These are phyloP conservation scores for Marmota monax DNA, from an alignment of 2,113 vertebrate species.

Conservation along the genomic window DNA sequence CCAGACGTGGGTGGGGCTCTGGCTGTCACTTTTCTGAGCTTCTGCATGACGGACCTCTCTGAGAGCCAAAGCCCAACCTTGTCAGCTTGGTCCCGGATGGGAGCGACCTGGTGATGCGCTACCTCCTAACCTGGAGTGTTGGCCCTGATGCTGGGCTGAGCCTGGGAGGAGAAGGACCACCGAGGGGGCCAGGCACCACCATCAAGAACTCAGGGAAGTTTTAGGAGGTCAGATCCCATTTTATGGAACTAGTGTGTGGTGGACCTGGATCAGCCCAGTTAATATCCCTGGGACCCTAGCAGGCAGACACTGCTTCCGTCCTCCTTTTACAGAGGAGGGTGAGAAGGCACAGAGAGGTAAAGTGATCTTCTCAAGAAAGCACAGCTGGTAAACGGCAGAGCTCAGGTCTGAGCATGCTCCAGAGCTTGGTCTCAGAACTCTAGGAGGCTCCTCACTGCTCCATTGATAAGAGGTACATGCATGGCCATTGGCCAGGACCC, in stretches of 20 bases:
- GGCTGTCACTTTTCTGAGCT: background rate
- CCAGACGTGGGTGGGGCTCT: background rate
- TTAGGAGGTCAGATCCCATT: rapidly evolving
- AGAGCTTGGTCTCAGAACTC: background rate
- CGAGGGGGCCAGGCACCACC: rapidly evolving
- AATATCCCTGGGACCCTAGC: background rate
- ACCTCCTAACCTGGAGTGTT: background rate
- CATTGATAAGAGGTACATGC: background rate
- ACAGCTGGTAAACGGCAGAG: background rate
- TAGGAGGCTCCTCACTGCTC: background rate
- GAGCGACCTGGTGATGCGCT: background rate
- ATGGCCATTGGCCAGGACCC: background rate
- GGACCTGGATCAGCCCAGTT: rapidly evolving
- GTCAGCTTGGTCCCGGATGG: background rate
- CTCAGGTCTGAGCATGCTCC: background rate
- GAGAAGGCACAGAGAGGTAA: background rate
- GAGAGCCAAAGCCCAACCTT: background rate
- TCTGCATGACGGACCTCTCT: background rate
- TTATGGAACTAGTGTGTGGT: background rate
- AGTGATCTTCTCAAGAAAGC: background rate
- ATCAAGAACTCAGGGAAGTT: background rate
- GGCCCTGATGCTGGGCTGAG: background rate
- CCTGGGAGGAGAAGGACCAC: background rate
- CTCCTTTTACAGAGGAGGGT: background rate
- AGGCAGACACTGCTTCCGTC: background rate